phyloP scores from a whole-genome alignment of 2,113 vertebrate genomes.

The Theristicus caerulescens region DNA sequence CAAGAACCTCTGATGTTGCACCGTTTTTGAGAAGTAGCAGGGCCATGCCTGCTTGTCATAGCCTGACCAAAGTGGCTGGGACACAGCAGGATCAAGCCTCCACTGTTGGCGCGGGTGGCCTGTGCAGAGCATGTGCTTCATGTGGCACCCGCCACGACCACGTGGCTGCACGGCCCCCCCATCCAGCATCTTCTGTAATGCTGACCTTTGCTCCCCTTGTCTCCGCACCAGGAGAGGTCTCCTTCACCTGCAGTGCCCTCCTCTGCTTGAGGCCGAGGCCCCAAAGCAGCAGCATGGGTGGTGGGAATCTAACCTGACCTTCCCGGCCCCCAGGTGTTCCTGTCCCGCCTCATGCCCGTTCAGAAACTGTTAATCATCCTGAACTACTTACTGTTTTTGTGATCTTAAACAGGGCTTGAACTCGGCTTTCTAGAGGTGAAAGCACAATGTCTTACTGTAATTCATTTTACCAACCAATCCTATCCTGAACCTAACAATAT shows the following conservation, averaged over 20 bases:
- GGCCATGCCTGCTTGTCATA: not conserved
- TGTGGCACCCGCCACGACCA: not conserved
- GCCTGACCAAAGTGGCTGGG: not conserved
- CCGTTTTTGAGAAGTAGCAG: not conserved
- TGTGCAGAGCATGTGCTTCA: not conserved
- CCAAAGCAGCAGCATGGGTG: fast-evolving
- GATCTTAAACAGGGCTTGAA: conserved; percentile 57
- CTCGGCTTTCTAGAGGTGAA: conserved; percentile 58
- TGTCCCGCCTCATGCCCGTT: not conserved
- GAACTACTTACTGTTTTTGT: conserved; percentile 50
- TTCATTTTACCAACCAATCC: conserved; percentile 45
- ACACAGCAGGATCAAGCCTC: not conserved
- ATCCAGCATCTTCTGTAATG: not conserved
- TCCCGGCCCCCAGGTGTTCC: not conserved
- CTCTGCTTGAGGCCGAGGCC: not conserved
- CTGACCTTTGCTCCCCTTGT: not conserved
- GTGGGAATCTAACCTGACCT: not conserved
- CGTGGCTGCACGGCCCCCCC: not conserved
- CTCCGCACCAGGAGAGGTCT: not conserved
- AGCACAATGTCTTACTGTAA: conserved; percentile 64
- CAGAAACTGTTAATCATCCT: conserved; percentile 44
- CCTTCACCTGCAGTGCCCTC: not conserved
- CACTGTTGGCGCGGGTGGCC: fast-evolving
- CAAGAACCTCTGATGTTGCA: not conserved
- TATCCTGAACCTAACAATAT: conserved; percentile 57